Percentiles rank a stretch among this genome's conserved stretches.
Conservation (phyloP, 2,888 invertebrate genomes). For the Pseudococcus jackbeardsleyi region DNA sequence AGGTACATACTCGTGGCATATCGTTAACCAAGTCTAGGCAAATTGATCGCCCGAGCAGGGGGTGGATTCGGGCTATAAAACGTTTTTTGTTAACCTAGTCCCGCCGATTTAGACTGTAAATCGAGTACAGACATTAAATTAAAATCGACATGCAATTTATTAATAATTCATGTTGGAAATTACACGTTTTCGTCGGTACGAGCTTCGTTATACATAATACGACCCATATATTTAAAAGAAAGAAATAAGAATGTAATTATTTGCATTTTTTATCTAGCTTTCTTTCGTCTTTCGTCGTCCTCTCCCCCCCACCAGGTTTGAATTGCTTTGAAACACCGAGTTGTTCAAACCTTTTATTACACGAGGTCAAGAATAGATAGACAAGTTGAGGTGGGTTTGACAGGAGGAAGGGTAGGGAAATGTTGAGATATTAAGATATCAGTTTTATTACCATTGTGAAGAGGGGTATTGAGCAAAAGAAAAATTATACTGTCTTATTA, state of each 20-base stretch:
- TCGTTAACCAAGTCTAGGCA: not conserved
- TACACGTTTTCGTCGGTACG: not conserved
- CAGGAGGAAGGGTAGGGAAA: not conserved
- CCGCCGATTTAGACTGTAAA: not conserved
- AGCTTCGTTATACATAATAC: not conserved
- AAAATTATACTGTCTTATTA: not conserved
- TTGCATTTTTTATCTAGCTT: conserved; percentile 11
- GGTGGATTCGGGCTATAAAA: not conserved
- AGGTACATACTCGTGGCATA: not conserved
- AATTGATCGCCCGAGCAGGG: conserved; percentile 5
- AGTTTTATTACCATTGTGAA: not conserved
- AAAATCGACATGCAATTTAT: conserved; percentile 54
- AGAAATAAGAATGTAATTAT: conserved; percentile 16
- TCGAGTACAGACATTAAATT: conserved; percentile 36
- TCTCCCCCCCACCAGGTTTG: not conserved
- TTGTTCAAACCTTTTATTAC: conserved; percentile 4
- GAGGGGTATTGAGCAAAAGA: not conserved
- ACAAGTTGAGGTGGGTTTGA: not conserved
- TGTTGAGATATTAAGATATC: not conserved
- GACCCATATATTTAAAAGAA: not conserved
- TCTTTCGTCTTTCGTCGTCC: not conserved
- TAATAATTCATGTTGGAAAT: conserved; percentile 42
- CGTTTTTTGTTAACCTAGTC: conserved; percentile 48
- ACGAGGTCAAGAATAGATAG: not conserved
- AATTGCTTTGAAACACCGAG: not conserved